Percentiles rank a stretch among this genome's conserved stretches.
Conservation (phyloP, 2,797 vertebrate genomes). For the Scleropages formosus region DNA sequence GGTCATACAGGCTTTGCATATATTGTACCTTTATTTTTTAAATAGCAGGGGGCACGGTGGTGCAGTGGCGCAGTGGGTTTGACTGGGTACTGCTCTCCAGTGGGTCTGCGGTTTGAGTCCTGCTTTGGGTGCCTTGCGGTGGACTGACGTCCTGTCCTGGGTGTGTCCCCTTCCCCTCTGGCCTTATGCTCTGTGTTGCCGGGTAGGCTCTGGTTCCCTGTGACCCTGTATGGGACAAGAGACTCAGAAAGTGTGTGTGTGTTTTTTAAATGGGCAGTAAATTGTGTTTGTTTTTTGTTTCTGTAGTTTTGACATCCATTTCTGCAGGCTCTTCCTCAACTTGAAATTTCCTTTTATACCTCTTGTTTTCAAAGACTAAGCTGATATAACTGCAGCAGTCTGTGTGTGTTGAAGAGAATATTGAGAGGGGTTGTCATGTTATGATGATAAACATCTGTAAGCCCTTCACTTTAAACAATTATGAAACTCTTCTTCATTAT, state of each 20-base stretch:
- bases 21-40: not conserved
- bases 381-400: not conserved
- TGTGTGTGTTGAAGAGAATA: not conserved
- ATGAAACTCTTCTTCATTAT: constrained; percentile 23
- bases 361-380: not conserved
- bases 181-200: too few species aligned
- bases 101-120: too few species aligned
- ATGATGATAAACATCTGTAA: constrained; percentile 30
- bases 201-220: too few species aligned
- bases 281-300: constrained; percentile 2
- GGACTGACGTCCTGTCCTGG: too few species aligned
- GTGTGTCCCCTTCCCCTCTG: too few species aligned
- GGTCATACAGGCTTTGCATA: not conserved
- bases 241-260: too few species aligned
- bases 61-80: too few species aligned
- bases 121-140: too few species aligned
- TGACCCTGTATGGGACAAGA: too few species aligned
- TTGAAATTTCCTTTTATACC: not conserved
- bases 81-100: too few species aligned
- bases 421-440: not conserved
- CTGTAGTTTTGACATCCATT: not conserved
- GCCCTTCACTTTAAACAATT: constrained; percentile 32
- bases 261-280: too few species aligned
- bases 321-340: not conserved
- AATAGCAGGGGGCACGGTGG: too few species aligned